Base-by-base conservation (phyloP, 1,140 invertebrate species). In the Eurosta solidaginis region DNA sequence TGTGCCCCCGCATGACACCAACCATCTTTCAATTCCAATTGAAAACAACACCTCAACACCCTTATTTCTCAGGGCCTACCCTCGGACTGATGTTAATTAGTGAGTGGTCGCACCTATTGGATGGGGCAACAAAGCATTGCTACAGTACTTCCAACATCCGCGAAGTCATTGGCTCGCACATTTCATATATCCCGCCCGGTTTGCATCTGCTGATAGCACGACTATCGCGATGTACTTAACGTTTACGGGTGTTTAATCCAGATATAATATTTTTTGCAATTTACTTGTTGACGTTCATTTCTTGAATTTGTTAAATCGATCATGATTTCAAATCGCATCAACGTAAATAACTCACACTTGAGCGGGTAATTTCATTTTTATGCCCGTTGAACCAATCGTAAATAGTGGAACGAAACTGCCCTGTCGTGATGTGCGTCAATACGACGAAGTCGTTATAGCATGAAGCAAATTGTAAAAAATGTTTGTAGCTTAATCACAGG, bases 231-330 rank as follows among this genome's bases (percentile, higher is more conserved):
- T 17, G 3, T 47, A 17, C 45, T 47, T 47, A 0, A 52, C 2
- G 4, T 22, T 52, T 52, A 22, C 20, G 6, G 20, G 5, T 68
- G 33, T 40, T 68, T 68, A 33, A 9, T 45, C 44, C 44, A 45
- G 7, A 45, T 45, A 9, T 17, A 9, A 7, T 45, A 45, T 45
- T 45, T 20, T 40, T 74, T 45, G 0, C 17, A 29, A 45, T 74
- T 74, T 47, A 74, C 17, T 73, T 73, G 47, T 44, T 74, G 40
- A n/a, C 73, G 74, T 81, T 77, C 73, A 76, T 45, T 79, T 68
- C 25, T 4, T 77, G 45, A 76, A 75, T 44, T 79, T 80, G 77
- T 50, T 45, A 77, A 44, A 42, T 78, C 59, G 73, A 63, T 78
- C 73, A 76, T 63, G 27, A 68, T 68, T 42, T 42, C 59, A 12